Conservation (phyloP, 1,140 invertebrate genomes). For the Eupristina koningsbergeri region DNA sequence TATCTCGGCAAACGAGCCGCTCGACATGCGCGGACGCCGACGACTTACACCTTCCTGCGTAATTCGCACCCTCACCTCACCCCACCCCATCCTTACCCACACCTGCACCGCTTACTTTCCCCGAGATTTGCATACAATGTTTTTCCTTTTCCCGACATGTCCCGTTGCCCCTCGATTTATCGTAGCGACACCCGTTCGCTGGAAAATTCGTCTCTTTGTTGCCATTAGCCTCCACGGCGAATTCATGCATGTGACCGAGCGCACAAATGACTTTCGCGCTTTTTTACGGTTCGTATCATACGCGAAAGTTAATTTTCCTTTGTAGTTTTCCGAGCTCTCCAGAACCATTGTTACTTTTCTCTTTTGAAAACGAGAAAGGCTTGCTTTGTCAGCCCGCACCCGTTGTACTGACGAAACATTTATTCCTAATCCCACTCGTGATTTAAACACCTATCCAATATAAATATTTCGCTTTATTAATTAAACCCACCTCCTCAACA, state of each 20-base stretch:
- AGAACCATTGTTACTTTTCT: too few relatives aligned
- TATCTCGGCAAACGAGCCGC: slow-evolving; percentile 1
- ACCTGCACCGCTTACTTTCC: neutral
- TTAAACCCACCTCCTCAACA: too few relatives aligned
- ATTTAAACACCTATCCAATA: too few relatives aligned
- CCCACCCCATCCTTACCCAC: neutral
- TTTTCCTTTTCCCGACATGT: neutral
- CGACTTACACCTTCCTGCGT: neutral
- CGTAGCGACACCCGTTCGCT: neutral
- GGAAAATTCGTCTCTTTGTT: neutral
- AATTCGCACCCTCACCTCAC: neutral
- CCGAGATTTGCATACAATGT: slow-evolving; percentile 19
- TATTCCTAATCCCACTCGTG: too few relatives aligned
- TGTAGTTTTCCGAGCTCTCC: neutral
- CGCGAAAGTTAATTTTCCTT: too few relatives aligned
- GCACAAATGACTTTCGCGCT: too few relatives aligned
- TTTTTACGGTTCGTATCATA: neutral
- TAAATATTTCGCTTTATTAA: too few relatives aligned
- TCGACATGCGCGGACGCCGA: neutral
- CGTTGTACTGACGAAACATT: too few relatives aligned
- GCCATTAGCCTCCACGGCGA: neutral
- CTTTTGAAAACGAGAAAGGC: too few relatives aligned
- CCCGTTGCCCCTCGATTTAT: neutral
- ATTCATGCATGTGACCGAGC: neutral
- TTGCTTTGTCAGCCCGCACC: too few relatives aligned